A percentile compares a stretch with the other conserved stretches of the same genome.
Evolutionary conservation across 2,113 vertebrate species (phyloP).

Genomic region (Columba livia): DNA sequence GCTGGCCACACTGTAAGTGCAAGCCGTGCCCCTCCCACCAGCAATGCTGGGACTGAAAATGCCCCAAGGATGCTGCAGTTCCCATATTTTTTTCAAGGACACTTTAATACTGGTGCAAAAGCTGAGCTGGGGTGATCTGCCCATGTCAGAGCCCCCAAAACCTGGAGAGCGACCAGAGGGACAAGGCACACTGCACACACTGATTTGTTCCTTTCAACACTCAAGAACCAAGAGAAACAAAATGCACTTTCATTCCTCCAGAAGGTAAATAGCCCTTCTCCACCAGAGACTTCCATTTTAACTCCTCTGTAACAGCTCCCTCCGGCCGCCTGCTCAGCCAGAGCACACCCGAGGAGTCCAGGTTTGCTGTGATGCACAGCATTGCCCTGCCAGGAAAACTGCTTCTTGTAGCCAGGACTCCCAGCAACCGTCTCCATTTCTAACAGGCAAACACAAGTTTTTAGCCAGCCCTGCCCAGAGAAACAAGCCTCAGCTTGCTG

Average conservation of each 20-base stretch:
- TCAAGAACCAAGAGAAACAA: background rate
- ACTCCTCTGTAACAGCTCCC: background rate
- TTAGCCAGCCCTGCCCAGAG: background rate
- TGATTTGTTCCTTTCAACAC: fast-evolving
- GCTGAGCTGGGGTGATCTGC: fast-evolving
- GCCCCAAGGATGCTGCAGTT: background rate
- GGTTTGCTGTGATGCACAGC: background rate
- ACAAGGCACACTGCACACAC: fast-evolving
- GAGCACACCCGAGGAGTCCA: fast-evolving
- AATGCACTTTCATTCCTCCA: background rate
- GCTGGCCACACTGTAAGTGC: fast-evolving
- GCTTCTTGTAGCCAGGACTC: background rate
- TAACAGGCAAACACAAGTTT: background rate
- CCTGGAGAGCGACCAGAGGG: fast-evolving
- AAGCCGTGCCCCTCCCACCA: background rate
- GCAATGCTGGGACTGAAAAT: background rate
- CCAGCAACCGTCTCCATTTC: fast-evolving
- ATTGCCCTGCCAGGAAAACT: background rate
- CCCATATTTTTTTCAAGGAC: background rate
- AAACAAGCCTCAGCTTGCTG: background rate
- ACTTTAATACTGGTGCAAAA: background rate
- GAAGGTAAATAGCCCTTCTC: background rate
- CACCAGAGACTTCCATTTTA: background rate
- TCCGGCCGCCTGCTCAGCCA: background rate
- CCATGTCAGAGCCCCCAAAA: fast-evolving